Evolutionary conservation across 2,113 vertebrate genomes (phyloP), one percentile per base, ranked within the genome.

Genomic region (Pterophyllum scalare): DNA sequence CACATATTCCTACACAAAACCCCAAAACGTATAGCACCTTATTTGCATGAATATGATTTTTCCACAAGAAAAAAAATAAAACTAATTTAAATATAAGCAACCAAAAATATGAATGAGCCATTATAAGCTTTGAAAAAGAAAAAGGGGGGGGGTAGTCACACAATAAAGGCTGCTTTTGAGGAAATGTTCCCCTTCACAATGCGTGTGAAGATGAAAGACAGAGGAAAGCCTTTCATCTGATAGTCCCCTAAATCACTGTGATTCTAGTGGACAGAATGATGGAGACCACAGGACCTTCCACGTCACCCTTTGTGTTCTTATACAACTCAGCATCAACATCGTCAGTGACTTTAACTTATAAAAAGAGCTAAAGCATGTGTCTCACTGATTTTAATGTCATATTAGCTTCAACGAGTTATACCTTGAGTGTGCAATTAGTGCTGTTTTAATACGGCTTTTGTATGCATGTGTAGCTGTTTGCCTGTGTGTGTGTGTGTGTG

Each of bases 191-290:
- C 64, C 40, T 70, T 88, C 80, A 52, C 81, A 85, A 79, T 24
- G 14, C 77, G 72, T 20, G 61, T 7, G 22, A 64, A 86, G 87
- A 92, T 83, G 74, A 90, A 89, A 91, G 82, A 76, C 12, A 31
- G 58, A 81, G 79, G 77, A 80, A 87, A 67, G 33, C 33, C 83
- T 70, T 89, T 90, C 78, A 87, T 92, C 82, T 80, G 57, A 83
- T 40, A 64, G 31, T 82, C 24, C 46, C 67, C 46, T 54, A 75
- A 43, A 83, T 81, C 80, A 26, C 59, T n/a, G 38, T 14, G 57
- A 81, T 77, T 88, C 76, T 13, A 22, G 31, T 33, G 14, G 75
- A 93, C 82, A 79, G 54, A 38, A 9, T 38, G 35, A 64, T 49
- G 26, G 61, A 59, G 54, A 46, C 56, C 59, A 40, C 76, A 77